Evolutionary conservation across 2,888 invertebrate species (phyloP).

Genomic region (Brachyptera risi): DNA sequence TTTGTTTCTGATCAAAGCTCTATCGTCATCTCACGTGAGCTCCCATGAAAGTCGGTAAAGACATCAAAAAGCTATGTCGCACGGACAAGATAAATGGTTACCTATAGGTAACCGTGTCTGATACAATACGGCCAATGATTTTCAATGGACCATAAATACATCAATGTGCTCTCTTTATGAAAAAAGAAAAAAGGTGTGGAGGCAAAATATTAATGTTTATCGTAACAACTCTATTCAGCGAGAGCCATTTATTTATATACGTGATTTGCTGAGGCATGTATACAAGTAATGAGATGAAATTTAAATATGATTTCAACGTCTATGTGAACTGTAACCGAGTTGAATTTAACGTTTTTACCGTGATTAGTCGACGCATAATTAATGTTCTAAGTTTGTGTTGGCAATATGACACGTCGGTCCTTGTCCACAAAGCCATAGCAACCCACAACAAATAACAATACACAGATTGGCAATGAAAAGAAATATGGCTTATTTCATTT

Average conservation of each 20-base stretch:
- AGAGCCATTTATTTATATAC: not conserved
- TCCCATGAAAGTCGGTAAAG: conserved; percentile 17
- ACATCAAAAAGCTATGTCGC: conserved; percentile 20
- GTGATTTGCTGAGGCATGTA: too few relatives aligned
- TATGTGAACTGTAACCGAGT: too few relatives aligned
- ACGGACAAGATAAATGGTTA: conserved; percentile 27
- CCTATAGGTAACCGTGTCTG: conserved; percentile 7
- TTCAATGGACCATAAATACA: conserved; percentile 32
- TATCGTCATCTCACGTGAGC: too few relatives aligned
- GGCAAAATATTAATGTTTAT: conserved; percentile 32
- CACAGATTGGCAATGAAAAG: not conserved
- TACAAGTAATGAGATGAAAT: not conserved
- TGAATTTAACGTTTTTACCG: too few relatives aligned
- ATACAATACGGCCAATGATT: conserved; percentile 31
- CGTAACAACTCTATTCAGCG: conserved; percentile 30
- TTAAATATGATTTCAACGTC: not conserved
- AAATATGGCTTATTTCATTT: not conserved
- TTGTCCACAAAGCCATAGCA: not conserved
- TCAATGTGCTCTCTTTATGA: conserved; percentile 21
- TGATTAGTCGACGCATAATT: too few relatives aligned
- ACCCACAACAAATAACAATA: conserved; percentile 9
- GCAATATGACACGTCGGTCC: conserved; percentile 4
- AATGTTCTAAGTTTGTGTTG: not conserved
- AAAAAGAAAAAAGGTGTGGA: conserved; percentile 30
- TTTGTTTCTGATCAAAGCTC: too few relatives aligned